Base-by-base conservation (phyloP, 2,888 invertebrate species). In the Drosophila mimetica region DNA sequence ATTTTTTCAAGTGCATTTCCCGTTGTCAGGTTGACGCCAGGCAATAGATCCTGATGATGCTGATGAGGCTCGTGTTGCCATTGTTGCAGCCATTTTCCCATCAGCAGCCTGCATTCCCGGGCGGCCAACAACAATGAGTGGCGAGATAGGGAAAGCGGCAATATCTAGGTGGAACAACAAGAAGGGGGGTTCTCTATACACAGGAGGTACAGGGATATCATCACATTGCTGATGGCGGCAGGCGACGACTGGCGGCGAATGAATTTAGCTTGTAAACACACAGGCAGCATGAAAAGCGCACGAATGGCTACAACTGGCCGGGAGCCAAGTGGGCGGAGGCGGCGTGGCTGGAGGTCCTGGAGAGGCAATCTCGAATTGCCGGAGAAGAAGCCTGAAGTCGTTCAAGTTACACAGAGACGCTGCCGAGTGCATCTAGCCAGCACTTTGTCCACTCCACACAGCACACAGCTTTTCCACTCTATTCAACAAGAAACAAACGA, bases 211-310 rank as follows among this genome's bases (percentile, higher is more conserved):
- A 36, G 20, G 65, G 67, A 53, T 66, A 71, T 71, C 66, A 67
- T 67, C 71, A 57, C 53, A 44, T 57, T 28, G 50, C 47, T 44
- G 70, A 57, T 50, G 71, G 37, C 46, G 46, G 25, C 41, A 36
- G 46, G 51, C 51, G 47, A 47, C 63, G 39, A 44, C 39, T 42
- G 73, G 46, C 66, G 39, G 52, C 42, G 74, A 58, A 71, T 58
- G 74, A 71, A 66, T 71, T 71, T 74, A 44, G 57, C 74, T 58
- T 71, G 71, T 74, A 71, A 71, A 71, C 71, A 71, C 71, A 71
- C 71, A 74, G 74, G 66, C 47, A 74, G 69, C 69, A 67, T 59
- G 71, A 72, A 74, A 72, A 55, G 74, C 59, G 37, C 74, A 74
- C 59, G 47, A 55, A 47, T 48, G 50, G 37, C 72, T 55, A 55